phyloP scores from a whole-genome alignment of 1,140 invertebrate genomes.

The Patella vulgata region DNA sequence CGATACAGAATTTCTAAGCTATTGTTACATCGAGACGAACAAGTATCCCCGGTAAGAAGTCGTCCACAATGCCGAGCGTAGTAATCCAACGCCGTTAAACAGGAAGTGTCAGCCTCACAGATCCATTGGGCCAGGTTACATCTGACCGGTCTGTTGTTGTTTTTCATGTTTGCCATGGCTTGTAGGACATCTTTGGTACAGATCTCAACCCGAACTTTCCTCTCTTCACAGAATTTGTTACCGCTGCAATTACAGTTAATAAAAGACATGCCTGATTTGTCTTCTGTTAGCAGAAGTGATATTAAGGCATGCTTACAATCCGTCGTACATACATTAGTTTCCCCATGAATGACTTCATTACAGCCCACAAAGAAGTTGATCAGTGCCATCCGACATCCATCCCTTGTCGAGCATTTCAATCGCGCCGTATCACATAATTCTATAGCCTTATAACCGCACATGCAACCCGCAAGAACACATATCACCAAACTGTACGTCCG shows the following conservation, averaged over 20 bases:
- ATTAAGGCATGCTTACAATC: conserved; percentile 50
- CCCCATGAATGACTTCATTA: conserved; percentile 25
- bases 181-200: conserved; percentile 44
- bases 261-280: conserved; percentile 45
- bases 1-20: conserved; percentile 54
- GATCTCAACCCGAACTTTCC: conserved; percentile 43
- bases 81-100: conserved; percentile 49
- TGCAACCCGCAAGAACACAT: no score
- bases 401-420: conserved; percentile 32
- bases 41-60: conserved; percentile 36
- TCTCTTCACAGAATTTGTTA: conserved; percentile 35
- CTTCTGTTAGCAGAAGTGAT: conserved; percentile 50
- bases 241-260: conserved; percentile 54
- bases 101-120: conserved; percentile 59
- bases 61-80: conserved; percentile 45
- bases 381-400: conserved; percentile 49
- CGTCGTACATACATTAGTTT: conserved; percentile 33
- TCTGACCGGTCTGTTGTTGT: conserved; percentile 31
- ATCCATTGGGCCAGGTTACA: conserved; percentile 52
- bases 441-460: not conserved
- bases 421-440: conserved; percentile 26
- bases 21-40: conserved; percentile 52
- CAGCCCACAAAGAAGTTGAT: conserved; percentile 45
- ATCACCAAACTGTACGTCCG: no score
- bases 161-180: conserved; percentile 35